phyloP scores from a whole-genome alignment of 2,888 invertebrate species.

The Meiosimyza decipiens region DNA sequence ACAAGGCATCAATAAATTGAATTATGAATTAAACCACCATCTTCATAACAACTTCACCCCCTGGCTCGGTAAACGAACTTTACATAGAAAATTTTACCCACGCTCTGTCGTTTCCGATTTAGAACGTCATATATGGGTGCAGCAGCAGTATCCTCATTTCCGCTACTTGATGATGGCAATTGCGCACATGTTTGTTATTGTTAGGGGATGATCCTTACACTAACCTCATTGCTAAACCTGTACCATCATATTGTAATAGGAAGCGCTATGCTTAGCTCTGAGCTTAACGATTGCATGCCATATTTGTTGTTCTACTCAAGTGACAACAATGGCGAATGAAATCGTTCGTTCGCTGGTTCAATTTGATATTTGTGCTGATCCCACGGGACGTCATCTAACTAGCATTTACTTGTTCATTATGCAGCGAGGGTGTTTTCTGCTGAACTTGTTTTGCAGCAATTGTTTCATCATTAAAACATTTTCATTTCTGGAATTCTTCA shows the following conservation, averaged over 20 bases:
- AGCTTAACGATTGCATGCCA: constrained; percentile 15
- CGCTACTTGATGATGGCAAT: constrained; percentile 7
- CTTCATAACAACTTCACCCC: background rate
- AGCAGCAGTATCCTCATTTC: constrained; percentile 20
- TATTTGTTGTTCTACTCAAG: constrained; percentile 18
- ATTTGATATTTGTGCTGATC: constrained; percentile 22
- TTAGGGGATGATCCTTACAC: constrained; percentile 35
- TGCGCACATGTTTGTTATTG: constrained; percentile 30
- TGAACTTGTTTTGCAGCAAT: constrained; percentile 1
- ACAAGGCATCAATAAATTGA: constrained; percentile 33
- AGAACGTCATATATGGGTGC: constrained; percentile 16
- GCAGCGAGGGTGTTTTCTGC: background rate
- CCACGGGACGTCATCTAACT: constrained; percentile 33
- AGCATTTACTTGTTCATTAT: background rate
- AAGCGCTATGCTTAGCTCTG: constrained; percentile 11
- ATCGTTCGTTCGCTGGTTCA: background rate
- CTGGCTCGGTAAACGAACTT: background rate
- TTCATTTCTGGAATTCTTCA: constrained; percentile 23
- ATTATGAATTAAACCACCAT: constrained; percentile 27
- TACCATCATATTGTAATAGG: background rate
- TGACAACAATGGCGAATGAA: constrained; percentile 15
- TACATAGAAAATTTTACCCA: constrained; percentile 14
- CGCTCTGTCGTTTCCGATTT: constrained; percentile 28
- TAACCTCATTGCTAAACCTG: constrained; percentile 28
- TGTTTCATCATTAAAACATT: constrained; percentile 32